These are phyloP conservation scores for Eclectus roratus DNA, from an alignment of 2,113 vertebrate species.

Conservation along the genomic window DNA sequence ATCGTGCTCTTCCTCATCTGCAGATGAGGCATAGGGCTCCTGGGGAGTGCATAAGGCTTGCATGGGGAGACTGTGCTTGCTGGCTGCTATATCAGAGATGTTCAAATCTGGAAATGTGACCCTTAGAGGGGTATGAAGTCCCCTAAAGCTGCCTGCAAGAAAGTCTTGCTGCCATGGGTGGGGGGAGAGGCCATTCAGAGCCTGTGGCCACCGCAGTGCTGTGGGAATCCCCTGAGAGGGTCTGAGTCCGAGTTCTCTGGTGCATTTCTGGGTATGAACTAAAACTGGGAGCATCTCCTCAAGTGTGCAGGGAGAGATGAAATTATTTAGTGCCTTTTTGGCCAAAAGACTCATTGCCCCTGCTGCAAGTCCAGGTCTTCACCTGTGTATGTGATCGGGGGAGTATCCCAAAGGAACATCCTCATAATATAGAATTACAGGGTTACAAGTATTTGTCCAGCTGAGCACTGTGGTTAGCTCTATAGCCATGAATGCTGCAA, in stretches of 20 bases:
- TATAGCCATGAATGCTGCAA: background rate
- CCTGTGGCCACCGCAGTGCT: background rate
- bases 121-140: background rate
- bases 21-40: background rate
- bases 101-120: rapidly evolving
- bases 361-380: background rate
- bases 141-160: background rate
- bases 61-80: background rate
- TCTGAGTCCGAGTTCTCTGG: background rate
- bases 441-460: background rate
- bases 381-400: background rate
- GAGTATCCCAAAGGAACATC: background rate
- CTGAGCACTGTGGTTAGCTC: background rate
- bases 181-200: background rate
- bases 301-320: background rate
- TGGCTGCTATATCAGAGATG: background rate
- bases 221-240: rapidly evolving
- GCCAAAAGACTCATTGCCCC: background rate
- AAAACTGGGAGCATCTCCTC: background rate
- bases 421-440: background rate
- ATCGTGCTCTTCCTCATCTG: background rate
- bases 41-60: background rate
- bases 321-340: background rate
- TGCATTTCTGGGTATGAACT: background rate
- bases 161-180: background rate